Evolutionary conservation across 2,888 invertebrate genomes (phyloP).

Genomic region (Esperia sulphurella): DNA sequence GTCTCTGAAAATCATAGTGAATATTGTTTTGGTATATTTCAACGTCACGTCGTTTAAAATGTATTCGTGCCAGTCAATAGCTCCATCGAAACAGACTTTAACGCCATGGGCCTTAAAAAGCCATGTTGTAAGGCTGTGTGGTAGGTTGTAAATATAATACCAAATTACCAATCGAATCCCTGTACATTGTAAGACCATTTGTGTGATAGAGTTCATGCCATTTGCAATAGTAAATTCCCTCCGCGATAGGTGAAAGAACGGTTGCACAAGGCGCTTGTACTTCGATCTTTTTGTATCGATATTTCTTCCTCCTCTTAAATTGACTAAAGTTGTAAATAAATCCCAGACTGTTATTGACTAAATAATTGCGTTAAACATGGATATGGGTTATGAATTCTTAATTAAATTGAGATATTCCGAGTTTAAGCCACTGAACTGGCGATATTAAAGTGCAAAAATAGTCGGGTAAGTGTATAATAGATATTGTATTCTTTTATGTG

Average conservation of each 20-base stretch:
- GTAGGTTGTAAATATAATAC: conserved; percentile 29
- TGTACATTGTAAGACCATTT: conserved; percentile 41
- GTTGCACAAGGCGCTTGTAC: conserved; percentile 18
- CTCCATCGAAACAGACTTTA: too few species aligned
- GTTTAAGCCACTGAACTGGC: conserved; percentile 75
- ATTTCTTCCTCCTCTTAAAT: conserved; percentile 56
- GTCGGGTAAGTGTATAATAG: conserved; percentile 69
- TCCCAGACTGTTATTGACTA: conserved; percentile 46
- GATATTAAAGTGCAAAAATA: conserved; percentile 77
- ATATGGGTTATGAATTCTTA: conserved; percentile 71
- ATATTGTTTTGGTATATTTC: too few species aligned
- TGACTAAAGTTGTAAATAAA: conserved; percentile 53
- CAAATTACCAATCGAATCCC: conserved; percentile 28
- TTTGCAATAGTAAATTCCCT: conserved; percentile 34
- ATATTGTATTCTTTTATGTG: conserved; percentile 69
- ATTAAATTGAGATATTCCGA: conserved; percentile 76
- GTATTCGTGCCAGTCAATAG: too few species aligned
- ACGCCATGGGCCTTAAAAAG: neutral
- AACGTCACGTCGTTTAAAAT: too few species aligned
- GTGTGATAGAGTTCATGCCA: conserved; percentile 40
- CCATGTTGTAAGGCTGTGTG: neutral
- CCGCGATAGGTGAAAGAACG: conserved; percentile 8
- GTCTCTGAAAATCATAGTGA: too few species aligned
- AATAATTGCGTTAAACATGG: conserved; percentile 55
- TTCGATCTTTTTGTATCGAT: conserved; percentile 58